Evolutionary conservation across 1,140 invertebrate species (phyloP), one percentile per base, ranked within the genome.

Genomic region (Calliopsis andreniformis): DNA sequence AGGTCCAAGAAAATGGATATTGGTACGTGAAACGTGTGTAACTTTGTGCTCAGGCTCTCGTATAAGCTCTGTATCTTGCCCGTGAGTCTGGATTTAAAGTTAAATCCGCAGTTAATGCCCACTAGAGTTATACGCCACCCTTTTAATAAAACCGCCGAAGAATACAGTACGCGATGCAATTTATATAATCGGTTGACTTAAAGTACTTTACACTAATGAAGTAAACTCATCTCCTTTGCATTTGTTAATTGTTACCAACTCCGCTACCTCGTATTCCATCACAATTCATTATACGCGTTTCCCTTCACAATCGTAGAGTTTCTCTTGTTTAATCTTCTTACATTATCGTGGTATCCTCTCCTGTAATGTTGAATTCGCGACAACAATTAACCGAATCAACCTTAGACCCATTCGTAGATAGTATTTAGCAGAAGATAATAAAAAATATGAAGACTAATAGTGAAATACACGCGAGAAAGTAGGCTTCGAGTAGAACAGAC

Each of bases 1-100:
- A 42, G 43, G 56, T 66, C 39, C 73, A 72, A 78, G 79, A 51
- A 82, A 82, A 78, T 82, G 67, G 62, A 82, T 81, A 78, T 81
- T 30, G 79, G 61, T 82, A 55, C 72, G 30, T 32, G 80, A 45
- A 49, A 67, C 61, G 80, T 72, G 67, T 82, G 61, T 82, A 82
- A 82, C 79, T 82, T 82, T 78, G 55, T 18, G 67, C 73, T 82
- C 66, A 28, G 49, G 2, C 18, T 16, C 12, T 35, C 72, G 45
- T 70, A 47, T 71, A 67, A 82, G 62, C 78, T 45, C 71, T 59
- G 67, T 68, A 78, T 82, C 79, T 77, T 67, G 79, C 55, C 64
- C 56, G 64, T 32, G 35, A 53, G 62, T 59, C 47, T 58, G 79
- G 80, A 64, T 82, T 82, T 82, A 82, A 82, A 82, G 73, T 78